Percentiles rank a stretch among this genome's conserved stretches.
phyloP scores from a whole-genome alignment of 2,113 vertebrate species.

The Peromyscus maniculatus region DNA sequence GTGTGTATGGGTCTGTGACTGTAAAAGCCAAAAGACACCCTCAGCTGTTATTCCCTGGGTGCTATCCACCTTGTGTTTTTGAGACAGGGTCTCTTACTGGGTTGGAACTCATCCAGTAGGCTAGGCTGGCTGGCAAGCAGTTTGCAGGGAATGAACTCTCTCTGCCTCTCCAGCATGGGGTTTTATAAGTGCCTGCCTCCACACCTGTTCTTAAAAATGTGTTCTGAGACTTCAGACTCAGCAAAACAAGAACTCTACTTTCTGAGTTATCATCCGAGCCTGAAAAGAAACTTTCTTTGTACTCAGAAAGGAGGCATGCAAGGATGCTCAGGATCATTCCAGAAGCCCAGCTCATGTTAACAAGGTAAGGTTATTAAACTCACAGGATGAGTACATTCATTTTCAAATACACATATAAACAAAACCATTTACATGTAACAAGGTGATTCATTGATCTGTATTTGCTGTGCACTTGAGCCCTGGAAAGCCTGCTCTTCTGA shows the following conservation, averaged over 20 bases:
- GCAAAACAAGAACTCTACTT: background rate
- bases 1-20: fast-evolving
- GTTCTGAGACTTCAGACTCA: background rate
- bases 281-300: background rate
- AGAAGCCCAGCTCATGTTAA: conserved; percentile 43
- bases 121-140: background rate
- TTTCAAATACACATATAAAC: conserved; percentile 26
- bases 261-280: background rate
- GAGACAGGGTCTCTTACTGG: background rate
- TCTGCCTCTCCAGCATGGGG: background rate
- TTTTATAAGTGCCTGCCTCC: background rate
- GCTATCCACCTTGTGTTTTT: background rate
- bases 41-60: background rate
- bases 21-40: background rate
- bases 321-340: conserved; percentile 7
- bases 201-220: background rate
- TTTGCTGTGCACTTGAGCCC: conserved; percentile 4
- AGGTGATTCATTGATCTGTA: conserved; percentile 15
- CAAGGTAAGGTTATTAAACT: conserved; percentile 44
- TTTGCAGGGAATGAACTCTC: background rate
- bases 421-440: conserved; percentile 7
- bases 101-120: background rate
- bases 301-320: background rate
- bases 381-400: conserved; percentile 30
- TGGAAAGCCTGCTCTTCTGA: conserved; percentile 44